Conservation (phyloP, 2,113 vertebrate species). For the Crotalus helleri region DNA sequence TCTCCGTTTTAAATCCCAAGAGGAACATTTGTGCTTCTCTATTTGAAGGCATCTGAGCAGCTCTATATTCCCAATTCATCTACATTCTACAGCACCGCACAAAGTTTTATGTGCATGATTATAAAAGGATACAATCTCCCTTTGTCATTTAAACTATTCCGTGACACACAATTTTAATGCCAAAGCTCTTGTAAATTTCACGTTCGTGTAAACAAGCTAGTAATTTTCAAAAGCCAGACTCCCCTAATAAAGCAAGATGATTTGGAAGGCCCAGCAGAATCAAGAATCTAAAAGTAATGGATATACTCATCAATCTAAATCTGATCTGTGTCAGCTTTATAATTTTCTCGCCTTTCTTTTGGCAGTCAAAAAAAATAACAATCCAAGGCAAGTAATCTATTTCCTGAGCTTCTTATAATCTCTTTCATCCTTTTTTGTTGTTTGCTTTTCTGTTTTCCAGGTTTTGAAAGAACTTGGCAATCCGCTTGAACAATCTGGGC, state of each 20-base stretch:
- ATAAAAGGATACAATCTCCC: conserved; percentile 29
- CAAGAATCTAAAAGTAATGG: not conserved
- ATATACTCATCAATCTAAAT: not conserved
- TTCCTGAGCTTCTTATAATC: not conserved
- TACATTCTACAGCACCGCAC: not conserved
- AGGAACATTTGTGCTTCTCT: conserved; percentile 22
- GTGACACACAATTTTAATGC: conserved; percentile 11
- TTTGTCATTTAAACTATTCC: conserved; percentile 39
- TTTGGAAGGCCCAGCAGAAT: not conserved
- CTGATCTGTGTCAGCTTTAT: not conserved
- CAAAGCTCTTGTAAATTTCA: conserved; percentile 31
- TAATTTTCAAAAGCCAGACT: not conserved
- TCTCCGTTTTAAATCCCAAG: conserved; percentile 8
- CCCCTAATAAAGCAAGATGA: not conserved
- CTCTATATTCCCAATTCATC: not conserved
- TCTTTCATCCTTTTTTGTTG: not conserved
- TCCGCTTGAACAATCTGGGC: not conserved
- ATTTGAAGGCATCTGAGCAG: not conserved
- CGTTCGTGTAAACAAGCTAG: conserved; percentile 3
- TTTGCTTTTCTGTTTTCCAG: not conserved
- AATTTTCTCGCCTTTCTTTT: not conserved
- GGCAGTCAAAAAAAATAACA: not conserved
- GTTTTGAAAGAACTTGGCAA: not conserved
- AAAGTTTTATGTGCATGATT: conserved; percentile 43
- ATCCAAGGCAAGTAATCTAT: not conserved